Evolutionary conservation across 2,888 invertebrate genomes (phyloP).

Genomic region (Drosophila koepferae): DNA sequence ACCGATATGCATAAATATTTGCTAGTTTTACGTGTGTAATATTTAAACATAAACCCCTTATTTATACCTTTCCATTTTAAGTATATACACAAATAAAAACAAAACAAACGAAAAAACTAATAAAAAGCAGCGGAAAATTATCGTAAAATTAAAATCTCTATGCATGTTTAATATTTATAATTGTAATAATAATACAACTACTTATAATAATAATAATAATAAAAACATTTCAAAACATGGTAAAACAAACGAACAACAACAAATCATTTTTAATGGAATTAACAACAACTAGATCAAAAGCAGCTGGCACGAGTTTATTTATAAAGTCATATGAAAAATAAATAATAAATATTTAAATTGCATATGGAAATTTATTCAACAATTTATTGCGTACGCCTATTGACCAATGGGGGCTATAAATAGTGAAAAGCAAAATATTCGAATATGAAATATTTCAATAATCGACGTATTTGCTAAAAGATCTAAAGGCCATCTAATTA

Average conservation of each 20-base stretch:
- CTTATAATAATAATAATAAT: constrained; percentile 19
- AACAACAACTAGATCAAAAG: constrained; percentile 16
- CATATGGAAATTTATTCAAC: constrained; percentile 37
- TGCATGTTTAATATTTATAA: constrained; percentile 77
- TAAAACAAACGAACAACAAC: constrained; percentile 9
- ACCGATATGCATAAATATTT: constrained; percentile 35
- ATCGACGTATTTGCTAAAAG: background rate
- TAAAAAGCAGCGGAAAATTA: constrained; percentile 51
- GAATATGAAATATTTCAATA: background rate
- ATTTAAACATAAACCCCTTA: constrained; percentile 47
- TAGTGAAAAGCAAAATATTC: background rate
- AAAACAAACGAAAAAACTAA: background rate
- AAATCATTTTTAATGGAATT: constrained; percentile 41
- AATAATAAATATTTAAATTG: constrained; percentile 59
- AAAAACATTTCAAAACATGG: constrained; percentile 34
- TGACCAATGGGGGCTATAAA: background rate
- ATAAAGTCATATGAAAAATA: constrained; percentile 41
- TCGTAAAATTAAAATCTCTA: constrained; percentile 62
- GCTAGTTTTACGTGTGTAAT: constrained; percentile 57
- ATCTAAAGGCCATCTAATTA: background rate
- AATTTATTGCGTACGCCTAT: constrained; percentile 2
- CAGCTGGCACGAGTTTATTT: constrained; percentile 59
- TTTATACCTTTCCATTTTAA: constrained; percentile 67
- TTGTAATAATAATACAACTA: constrained; percentile 64
- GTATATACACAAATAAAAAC: constrained; percentile 41